Conservation (phyloP, 2,113 vertebrate species). For the Mastomys coucha region DNA sequence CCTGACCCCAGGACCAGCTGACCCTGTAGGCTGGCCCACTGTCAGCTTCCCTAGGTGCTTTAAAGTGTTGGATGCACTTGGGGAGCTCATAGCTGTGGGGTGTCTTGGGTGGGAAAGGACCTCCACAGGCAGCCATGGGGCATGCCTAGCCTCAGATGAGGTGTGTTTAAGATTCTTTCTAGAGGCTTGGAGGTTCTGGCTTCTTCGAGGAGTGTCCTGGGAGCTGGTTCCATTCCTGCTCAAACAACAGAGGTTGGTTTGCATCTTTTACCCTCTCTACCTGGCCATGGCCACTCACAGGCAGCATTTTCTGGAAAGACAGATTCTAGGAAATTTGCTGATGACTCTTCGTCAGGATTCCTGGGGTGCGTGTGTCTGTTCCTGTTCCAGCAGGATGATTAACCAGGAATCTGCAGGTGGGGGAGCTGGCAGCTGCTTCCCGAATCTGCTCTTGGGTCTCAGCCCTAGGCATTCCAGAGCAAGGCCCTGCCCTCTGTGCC, state of each 20-base stretch:
- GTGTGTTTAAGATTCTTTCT: neutral
- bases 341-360: neutral
- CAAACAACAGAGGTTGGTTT: neutral
- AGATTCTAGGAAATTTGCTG: neutral
- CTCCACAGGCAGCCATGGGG: neutral
- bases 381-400: constrained; percentile 18
- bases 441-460: neutral
- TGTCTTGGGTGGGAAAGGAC: neutral
- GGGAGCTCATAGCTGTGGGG: neutral
- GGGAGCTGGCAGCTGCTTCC: neutral
- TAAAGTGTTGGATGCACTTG: neutral
- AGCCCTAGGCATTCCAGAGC: constrained; percentile 61
- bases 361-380: neutral
- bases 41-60: neutral
- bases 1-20: too few relatives aligned
- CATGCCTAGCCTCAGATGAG: too few relatives aligned
- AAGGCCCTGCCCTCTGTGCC: neutral
- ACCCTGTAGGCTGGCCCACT: too few relatives aligned
- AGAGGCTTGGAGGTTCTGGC: neutral
- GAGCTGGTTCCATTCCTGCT: neutral
- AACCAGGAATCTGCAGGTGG: neutral
- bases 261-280: neutral
- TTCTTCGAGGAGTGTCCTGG: too few relatives aligned
- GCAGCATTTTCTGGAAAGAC: neutral
- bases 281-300: accelerated